Base-by-base conservation (phyloP, 2,888 invertebrate genomes). In the Chrysolina haemoptera region DNA sequence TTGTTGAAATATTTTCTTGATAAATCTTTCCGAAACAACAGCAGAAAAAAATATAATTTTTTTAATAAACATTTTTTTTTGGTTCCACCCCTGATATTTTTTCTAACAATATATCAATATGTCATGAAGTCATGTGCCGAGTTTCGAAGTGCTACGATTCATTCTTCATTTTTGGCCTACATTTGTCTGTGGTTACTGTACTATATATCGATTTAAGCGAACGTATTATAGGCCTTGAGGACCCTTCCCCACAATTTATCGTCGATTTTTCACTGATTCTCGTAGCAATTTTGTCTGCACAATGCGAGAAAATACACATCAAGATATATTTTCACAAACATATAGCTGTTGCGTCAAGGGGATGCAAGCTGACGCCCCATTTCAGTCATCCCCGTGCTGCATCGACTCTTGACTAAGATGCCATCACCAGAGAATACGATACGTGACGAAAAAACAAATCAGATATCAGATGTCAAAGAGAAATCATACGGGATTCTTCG, bases 331-430 rank as follows among this genome's bases (percentile, higher is more conserved):
- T 59, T 35, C 59, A 59, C 27, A 12, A 14, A 5, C 59, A 59
- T 59, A n/a, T 12, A 11, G 27, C 22, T 14, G 10, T 5, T 59
- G 22, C 35, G 27, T 59, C 59, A n/a, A 59, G 35, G 22, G 59
- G 59, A 59, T 35, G 59, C 59, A 35, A 59, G 59, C 59, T 59
- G 35, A n/a, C 35, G 59, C 59, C 59, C n/a, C 6, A 59, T 35
- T 59, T n/a, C 35, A 35, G 59, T 59, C 59, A 27, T 59, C 35
- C 10, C 6, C 9, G 35, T 6, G 59, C 6, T 59, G 59, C 59
- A 59, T 35, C 27, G 9, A 12, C 59, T 27, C 59, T 59, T n/a
- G 27, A 35, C 35, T n/a, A 59, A 59, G 59, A 59, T 59, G 59
- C 59, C 59, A 59, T 59, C 16, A 27, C 14, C 55, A 22, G 22